phyloP scores from a whole-genome alignment of 2,888 invertebrate genomes.

The Cryptus armator region DNA sequence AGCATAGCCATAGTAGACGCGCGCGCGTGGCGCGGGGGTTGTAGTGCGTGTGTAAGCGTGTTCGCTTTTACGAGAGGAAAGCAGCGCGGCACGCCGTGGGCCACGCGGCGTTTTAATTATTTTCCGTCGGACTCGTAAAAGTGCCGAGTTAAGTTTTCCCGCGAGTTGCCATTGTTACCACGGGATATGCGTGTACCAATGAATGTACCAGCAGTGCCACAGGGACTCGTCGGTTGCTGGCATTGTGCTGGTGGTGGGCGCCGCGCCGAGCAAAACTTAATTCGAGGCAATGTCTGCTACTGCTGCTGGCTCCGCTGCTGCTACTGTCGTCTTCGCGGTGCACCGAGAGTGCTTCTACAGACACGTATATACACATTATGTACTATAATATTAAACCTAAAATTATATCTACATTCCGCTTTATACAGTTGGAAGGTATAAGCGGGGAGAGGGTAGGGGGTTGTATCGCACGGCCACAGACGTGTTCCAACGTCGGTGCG shows the following conservation, averaged over 20 bases:
- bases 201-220: constrained; percentile 58
- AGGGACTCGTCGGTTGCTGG: not conserved
- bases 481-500: not conserved
- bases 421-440: not conserved
- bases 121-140: constrained; percentile 72
- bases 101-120: constrained; percentile 72
- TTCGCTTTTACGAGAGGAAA: constrained; percentile 51
- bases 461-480: constrained; percentile 14
- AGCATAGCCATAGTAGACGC: constrained; percentile 29
- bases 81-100: constrained; percentile 28
- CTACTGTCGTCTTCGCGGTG: constrained; percentile 65
- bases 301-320: constrained; percentile 37
- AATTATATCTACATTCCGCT: constrained; percentile 44
- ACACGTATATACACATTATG: constrained; percentile 25
- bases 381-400: constrained; percentile 19
- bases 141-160: constrained; percentile 61
- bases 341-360: constrained; percentile 54
- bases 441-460: not conserved
- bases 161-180: constrained; percentile 66
- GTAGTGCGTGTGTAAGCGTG: constrained; percentile 55
- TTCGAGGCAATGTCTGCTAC: constrained; percentile 65
- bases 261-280: constrained; percentile 62
- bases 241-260: constrained; percentile 7
- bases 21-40: constrained; percentile 38
- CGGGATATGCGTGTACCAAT: constrained; percentile 63